Conservation (phyloP, 2,113 vertebrate species). For the Syrrhaptes paradoxus region DNA sequence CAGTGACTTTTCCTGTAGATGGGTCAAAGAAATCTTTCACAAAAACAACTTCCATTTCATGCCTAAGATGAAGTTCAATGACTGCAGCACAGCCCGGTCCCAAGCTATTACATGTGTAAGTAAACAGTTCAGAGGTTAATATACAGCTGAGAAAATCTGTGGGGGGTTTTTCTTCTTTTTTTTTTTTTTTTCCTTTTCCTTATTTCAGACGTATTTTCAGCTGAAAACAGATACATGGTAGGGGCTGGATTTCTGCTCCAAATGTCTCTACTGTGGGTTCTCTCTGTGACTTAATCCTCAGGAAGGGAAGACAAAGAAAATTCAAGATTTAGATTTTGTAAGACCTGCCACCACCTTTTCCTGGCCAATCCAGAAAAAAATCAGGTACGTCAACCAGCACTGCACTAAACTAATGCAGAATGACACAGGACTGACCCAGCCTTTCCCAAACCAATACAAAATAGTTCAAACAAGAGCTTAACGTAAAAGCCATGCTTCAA, state of each 20-base stretch:
- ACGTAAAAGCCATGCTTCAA: not conserved
- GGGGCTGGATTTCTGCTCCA: not conserved
- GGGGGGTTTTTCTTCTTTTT: too few relatives aligned
- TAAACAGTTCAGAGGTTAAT: not conserved
- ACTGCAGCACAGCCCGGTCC: not conserved
- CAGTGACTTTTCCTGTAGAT: conserved; percentile 6
- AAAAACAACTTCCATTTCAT: conserved; percentile 11
- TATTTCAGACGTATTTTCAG: not conserved
- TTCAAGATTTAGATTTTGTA: not conserved
- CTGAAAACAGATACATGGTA: not conserved
- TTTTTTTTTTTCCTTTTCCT: not conserved
- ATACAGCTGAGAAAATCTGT: not conserved
- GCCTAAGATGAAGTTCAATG: not conserved
- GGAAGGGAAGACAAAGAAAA: not conserved
- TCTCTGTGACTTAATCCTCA: not conserved
- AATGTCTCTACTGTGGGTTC: not conserved
- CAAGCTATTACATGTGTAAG: not conserved
- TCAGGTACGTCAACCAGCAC: not conserved
- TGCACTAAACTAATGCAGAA: not conserved
- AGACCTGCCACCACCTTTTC: not conserved
- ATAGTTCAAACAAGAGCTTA: not conserved
- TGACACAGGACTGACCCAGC: not conserved
- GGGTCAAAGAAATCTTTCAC: conserved; percentile 32
- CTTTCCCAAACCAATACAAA: not conserved
- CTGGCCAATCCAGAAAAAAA: not conserved